phyloP scores from a whole-genome alignment of 2,888 invertebrate genomes.

The Omphaloscelis lunosa region DNA sequence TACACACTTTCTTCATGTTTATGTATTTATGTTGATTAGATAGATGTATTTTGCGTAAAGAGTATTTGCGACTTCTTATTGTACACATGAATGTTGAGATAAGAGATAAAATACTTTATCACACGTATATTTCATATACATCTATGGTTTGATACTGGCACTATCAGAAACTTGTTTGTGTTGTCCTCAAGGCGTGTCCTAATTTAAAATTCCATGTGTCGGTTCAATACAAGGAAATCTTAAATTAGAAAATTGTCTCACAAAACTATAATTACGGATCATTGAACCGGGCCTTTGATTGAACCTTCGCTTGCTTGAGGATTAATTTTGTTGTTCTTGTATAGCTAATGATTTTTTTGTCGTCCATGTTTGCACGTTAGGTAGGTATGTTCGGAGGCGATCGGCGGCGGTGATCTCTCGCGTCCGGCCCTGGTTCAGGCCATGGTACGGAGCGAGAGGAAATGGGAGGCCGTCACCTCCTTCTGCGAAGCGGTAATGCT shows the following conservation, averaged over 20 bases:
- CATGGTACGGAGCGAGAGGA: too few species aligned
- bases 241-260: conserved; percentile 66
- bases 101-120: conserved; percentile 50
- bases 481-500: too few species aligned
- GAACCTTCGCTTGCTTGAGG: conserved; percentile 56
- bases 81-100: conserved; percentile 43
- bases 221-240: conserved; percentile 57
- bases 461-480: too few species aligned
- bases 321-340: conserved; percentile 50
- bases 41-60: conserved; percentile 55
- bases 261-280: conserved; percentile 67
- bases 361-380: conserved; percentile 31
- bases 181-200: conserved; percentile 54
- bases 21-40: conserved; percentile 64
- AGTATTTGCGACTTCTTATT: conserved; percentile 45
- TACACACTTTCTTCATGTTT: conserved; percentile 61
- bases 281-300: conserved; percentile 64
- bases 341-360: conserved; percentile 53
- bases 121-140: conserved; percentile 38
- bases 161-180: conserved; percentile 59
- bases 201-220: conserved; percentile 58
- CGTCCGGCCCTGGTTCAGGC: too few species aligned
- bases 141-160: conserved; percentile 35
- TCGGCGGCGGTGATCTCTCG: too few species aligned
- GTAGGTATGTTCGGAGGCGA: conserved; percentile 28